Conservation (phyloP, 1,140 invertebrate species). For the Pseudomyrmex dendroicus region DNA sequence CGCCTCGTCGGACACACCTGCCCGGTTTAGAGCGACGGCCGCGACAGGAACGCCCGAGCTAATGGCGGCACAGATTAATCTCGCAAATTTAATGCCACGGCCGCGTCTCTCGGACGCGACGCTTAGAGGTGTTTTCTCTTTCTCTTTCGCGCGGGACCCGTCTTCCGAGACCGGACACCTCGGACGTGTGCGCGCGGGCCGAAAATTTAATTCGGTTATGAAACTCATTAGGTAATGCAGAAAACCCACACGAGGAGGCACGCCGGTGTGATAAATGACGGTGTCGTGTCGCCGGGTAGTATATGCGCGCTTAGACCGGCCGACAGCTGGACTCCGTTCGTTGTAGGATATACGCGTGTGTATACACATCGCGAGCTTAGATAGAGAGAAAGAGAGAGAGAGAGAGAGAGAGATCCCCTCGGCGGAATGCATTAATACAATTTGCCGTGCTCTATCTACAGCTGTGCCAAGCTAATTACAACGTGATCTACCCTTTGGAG, state of each 20-base stretch:
- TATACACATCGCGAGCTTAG: slow-evolving; percentile 53
- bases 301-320: slow-evolving; percentile 71
- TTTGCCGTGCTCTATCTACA: slow-evolving; percentile 72
- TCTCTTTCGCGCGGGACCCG: not conserved
- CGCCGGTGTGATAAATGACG: slow-evolving; percentile 80
- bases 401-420: slow-evolving; percentile 65
- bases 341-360: slow-evolving; percentile 63
- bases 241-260: slow-evolving; percentile 76
- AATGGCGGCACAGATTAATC: slow-evolving; percentile 79
- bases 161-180: slow-evolving; percentile 23
- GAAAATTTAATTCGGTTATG: slow-evolving; percentile 82
- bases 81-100: slow-evolving; percentile 74
- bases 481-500: slow-evolving; percentile 71
- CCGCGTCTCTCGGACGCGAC: slow-evolving; percentile 65
- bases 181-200: slow-evolving; percentile 56
- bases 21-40: slow-evolving; percentile 28
- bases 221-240: slow-evolving; percentile 81
- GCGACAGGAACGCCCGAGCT: slow-evolving; percentile 62
- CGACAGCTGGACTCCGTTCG: slow-evolving; percentile 78
- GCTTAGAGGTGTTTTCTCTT: slow-evolving; percentile 25
- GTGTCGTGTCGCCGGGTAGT: slow-evolving; percentile 79
- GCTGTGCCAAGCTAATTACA: slow-evolving; percentile 72
- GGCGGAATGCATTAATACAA: slow-evolving; percentile 81
- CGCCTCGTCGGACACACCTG: slow-evolving; percentile 30
- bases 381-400: slow-evolving; percentile 50